phyloP scores from a whole-genome alignment of 2,113 vertebrate genomes.

The Oxygymnocypris stewartii region DNA sequence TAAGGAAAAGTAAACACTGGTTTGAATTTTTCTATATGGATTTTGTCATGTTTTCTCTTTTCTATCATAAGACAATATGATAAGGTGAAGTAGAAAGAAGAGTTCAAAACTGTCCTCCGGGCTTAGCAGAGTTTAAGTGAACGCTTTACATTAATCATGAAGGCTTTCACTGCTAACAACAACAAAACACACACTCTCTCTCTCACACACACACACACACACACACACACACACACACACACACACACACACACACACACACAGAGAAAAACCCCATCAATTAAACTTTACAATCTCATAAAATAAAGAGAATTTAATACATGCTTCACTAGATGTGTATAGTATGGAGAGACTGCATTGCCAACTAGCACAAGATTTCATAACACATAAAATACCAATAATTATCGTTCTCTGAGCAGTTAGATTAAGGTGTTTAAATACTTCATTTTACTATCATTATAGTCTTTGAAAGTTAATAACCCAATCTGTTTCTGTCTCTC shows the following conservation, averaged over 20 bases:
- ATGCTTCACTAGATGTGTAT: not conserved
- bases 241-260: not conserved
- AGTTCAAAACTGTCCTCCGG: constrained; percentile 2
- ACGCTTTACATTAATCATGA: constrained; percentile 10
- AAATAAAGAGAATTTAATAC: constrained; percentile 1
- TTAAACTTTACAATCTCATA: constrained; percentile 12
- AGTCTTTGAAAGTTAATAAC: not conserved
- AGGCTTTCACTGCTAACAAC: not conserved
- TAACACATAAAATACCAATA: constrained; percentile 2
- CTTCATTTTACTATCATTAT: not conserved
- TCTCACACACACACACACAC: too few relatives aligned
- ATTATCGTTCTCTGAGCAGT: constrained; percentile 1
- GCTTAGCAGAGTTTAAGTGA: constrained; percentile 10
- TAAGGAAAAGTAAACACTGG: not conserved
- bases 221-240: not conserved
- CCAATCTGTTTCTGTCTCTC: not conserved
- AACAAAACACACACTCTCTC: not conserved
- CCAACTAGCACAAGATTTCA: not conserved
- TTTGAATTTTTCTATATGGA: not conserved
- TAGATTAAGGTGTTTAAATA: not conserved
- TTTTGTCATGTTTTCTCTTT: not conserved
- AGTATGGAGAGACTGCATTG: not conserved
- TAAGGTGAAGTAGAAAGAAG: not conserved
- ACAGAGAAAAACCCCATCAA: not conserved
- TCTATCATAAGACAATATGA: not conserved